Evolutionary conservation across 2,113 vertebrate genomes (phyloP).

Genomic region (Phrynosoma blainvillii): DNA sequence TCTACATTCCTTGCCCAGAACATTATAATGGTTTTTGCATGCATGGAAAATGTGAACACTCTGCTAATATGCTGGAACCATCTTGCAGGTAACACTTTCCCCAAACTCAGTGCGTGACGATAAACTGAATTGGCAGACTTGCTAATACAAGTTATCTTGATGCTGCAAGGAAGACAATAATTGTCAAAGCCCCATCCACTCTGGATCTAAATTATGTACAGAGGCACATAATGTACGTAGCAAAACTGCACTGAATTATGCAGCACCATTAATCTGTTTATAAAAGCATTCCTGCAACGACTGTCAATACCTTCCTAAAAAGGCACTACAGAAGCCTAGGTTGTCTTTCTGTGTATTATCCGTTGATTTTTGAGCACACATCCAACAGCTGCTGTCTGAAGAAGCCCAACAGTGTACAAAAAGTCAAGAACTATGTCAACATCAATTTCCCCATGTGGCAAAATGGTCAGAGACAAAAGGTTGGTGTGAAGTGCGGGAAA

Average conservation of each 20-base stretch:
- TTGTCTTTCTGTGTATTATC: neutral
- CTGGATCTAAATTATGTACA: slow-evolving; percentile 52
- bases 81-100: slow-evolving; percentile 90
- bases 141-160: neutral
- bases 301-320: slow-evolving; percentile 29
- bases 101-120: slow-evolving; percentile 3
- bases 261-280: slow-evolving; percentile 42
- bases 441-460: neutral
- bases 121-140: slow-evolving; percentile 4
- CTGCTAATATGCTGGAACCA: slow-evolving; percentile 87
- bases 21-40: slow-evolving; percentile 94
- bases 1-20: slow-evolving; percentile 95
- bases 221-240: neutral
- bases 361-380: neutral
- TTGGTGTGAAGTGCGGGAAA: neutral
- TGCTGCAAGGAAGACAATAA: slow-evolving; percentile 25
- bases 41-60: slow-evolving; percentile 96
- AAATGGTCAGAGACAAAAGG: slow-evolving; percentile 16
- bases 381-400: neutral
- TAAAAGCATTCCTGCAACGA: slow-evolving; percentile 14
- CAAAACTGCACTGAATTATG: slow-evolving; percentile 38
- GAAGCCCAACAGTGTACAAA: rapidly evolving
- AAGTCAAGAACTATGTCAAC: neutral
- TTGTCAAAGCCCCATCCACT: slow-evolving; percentile 11
- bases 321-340: neutral